Percentiles rank a stretch among this genome's conserved stretches.
Evolutionary conservation across 2,797 vertebrate genomes (phyloP).

Genomic region (Micromesistius poutassou): DNA sequence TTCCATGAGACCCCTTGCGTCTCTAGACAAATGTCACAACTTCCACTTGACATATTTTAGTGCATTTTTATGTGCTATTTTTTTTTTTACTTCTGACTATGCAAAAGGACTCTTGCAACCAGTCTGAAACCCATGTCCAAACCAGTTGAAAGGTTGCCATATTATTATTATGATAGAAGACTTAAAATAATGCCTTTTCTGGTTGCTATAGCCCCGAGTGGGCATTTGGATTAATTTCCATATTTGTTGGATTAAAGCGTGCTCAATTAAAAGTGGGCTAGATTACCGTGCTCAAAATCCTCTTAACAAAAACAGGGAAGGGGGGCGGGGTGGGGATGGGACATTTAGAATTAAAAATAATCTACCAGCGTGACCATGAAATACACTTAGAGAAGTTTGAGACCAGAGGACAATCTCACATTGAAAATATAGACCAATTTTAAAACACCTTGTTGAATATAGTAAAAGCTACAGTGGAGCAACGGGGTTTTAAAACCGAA

Average conservation of each 20-base stretch:
- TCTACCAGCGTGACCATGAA: conserved; percentile 57
- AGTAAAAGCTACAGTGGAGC: conserved; percentile 47
- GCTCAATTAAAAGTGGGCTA: conserved; percentile 50
- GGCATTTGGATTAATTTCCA: conserved; percentile 23
- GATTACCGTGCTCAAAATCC: conserved; percentile 56
- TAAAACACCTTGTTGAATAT: conserved; percentile 41
- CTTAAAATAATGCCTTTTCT: conserved; percentile 40
- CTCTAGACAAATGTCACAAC: conserved; percentile 68
- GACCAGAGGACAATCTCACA: conserved; percentile 39
- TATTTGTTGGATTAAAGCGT: conserved; percentile 37
- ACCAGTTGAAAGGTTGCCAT: conserved; percentile 66
- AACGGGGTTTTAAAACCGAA: conserved; percentile 46
- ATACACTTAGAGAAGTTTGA: conserved; percentile 45
- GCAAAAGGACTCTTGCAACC: conserved; percentile 59
- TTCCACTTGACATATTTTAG: conserved; percentile 78
- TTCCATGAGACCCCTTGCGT: conserved; percentile 73
- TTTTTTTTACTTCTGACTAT: conserved; percentile 67
- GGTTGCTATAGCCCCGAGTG: conserved; percentile 45
- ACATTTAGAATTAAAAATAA: conserved; percentile 39
- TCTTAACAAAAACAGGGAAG: conserved; percentile 25
- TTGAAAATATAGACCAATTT: conserved; percentile 59
- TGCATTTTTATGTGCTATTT: conserved; percentile 80
- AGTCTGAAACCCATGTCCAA: conserved; percentile 63
- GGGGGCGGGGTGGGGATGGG: conserved; percentile 17
- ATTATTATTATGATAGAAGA: conserved; percentile 53